These are phyloP conservation scores for Drosophila quadrilineata DNA, from an alignment of 1,140 invertebrate species.

Conservation along the genomic window DNA sequence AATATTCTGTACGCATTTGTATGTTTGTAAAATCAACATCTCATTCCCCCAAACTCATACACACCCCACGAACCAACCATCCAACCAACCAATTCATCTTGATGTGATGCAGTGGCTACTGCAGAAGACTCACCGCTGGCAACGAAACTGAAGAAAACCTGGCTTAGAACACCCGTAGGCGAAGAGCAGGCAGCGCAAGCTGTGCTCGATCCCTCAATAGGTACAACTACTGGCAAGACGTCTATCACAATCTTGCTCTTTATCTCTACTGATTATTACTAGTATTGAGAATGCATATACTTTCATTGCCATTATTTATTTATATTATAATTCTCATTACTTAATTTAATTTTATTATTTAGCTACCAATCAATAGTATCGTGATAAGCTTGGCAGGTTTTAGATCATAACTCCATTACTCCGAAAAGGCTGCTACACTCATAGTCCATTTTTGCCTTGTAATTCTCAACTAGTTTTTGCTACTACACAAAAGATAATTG, in stretches of 20 bases:
- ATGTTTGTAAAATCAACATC: conserved; percentile 57
- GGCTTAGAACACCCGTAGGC: conserved; percentile 85
- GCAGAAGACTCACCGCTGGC: conserved; percentile 85
- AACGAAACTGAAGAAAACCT: conserved; percentile 87
- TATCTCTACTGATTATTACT: no score
- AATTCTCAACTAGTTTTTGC: no score
- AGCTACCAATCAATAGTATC: no score
- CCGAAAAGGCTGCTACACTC: no score
- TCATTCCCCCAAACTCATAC: conserved; percentile 16
- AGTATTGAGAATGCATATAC: conserved; percentile 31
- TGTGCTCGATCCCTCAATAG: conserved; percentile 85
- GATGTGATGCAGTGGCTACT: conserved; percentile 83
- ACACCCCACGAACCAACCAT: conserved; percentile 12
- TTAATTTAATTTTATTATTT: conserved; percentile 12
- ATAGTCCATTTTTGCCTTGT: no score
- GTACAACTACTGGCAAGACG: conserved; percentile 69
- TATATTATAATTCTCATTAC: not conserved
- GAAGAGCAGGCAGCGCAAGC: conserved; percentile 85
- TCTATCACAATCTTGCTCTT: no score
- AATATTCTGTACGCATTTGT: conserved; percentile 28
- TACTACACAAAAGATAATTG: no score
- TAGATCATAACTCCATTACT: no score
- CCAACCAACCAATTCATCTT: not conserved
- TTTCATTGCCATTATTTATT: not conserved
- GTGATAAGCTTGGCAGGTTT: no score